Base-by-base conservation (phyloP, 2,113 vertebrate species). In the Callipepla californica region DNA sequence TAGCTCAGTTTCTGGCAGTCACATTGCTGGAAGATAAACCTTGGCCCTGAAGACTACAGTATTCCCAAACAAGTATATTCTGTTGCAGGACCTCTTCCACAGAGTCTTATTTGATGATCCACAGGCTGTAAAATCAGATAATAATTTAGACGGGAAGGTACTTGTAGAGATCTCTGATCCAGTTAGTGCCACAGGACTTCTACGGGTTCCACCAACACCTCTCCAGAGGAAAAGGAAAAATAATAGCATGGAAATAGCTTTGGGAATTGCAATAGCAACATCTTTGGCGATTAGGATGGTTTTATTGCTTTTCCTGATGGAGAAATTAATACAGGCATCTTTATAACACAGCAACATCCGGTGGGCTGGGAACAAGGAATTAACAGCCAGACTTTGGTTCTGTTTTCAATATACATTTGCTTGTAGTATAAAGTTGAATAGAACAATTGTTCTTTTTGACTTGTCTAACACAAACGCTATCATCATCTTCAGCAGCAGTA, bases 401-500 rank as follows among this genome's bases (percentile, higher is more conserved):
- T 70, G 63, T 74, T 87, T 87, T 77, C 42, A 74, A 73, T 58
- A 69, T 62, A 83, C 34, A 80, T 82, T 75, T 14, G 47, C 57
- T 57, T 61, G 51, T 58, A 88, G 57, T 70, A 30, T 20, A 79
- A 45, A 6, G 10, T 25, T 89, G 70, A 92, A 65, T 50, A 87
- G 79, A 92, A 69, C 28, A 77, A 87, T 34, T 87, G 75, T 51
- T 85, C 79, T 85, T 91, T 94, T 80, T 77, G 26, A 88, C 77
- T 83, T 90, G 38, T 25, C 68, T 67, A 77, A 87, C 32, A 72
- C 87, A 89, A 95, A 74, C 15, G 3, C 38, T 87, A 83, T 67
- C 85, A 93, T 85, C 59, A 47, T 83, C 72, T 90, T 87, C 55
- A 91, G 84, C 55, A 94, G 67, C 48, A 85, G 42, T 50, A 83